Conservation (phyloP, 1,140 invertebrate genomes). For the Monochamus saltuarius region DNA sequence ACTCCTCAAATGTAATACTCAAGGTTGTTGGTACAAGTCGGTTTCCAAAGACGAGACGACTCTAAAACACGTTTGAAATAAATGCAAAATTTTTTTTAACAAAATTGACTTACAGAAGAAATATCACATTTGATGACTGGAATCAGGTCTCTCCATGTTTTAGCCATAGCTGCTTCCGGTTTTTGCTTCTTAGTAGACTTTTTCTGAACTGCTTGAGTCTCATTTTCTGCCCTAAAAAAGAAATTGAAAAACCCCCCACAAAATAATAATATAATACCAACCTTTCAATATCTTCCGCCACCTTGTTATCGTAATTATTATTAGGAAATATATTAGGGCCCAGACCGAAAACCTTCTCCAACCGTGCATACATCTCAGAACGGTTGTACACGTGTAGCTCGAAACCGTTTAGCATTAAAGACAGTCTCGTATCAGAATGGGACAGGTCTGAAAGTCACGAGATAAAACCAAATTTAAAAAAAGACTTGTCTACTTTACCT, state of each 20-base stretch:
- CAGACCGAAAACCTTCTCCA: conserved; percentile 89
- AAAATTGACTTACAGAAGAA: conserved; percentile 64
- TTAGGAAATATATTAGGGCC: conserved; percentile 73
- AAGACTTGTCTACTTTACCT: conserved; percentile 59
- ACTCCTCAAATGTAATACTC: conserved; percentile 91
- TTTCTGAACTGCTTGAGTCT: conserved; percentile 25
- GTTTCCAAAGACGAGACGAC: conserved; percentile 96
- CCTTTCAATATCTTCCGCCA: conserved; percentile 55
- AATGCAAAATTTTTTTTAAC: not conserved
- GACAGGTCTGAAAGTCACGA: conserved; percentile 76
- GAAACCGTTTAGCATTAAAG: conserved; percentile 92
- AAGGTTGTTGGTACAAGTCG: conserved; percentile 89
- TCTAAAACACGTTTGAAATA: conserved; percentile 56
- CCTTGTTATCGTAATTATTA: conserved; percentile 51
- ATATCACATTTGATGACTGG: conserved; percentile 96
- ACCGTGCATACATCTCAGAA: conserved; percentile 80
- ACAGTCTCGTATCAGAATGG: conserved; percentile 91
- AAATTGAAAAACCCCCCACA: not conserved
- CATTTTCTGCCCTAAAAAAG: conserved; percentile 31
- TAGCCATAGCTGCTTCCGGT: conserved; percentile 73
- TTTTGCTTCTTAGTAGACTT: conserved; percentile 61
- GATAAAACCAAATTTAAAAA: not conserved
- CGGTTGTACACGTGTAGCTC: conserved; percentile 92
- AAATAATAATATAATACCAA: conserved; percentile 22
- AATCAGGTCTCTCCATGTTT: conserved; percentile 94